Conservation (phyloP, 2,113 vertebrate genomes). For the Cynocephalus volans region DNA sequence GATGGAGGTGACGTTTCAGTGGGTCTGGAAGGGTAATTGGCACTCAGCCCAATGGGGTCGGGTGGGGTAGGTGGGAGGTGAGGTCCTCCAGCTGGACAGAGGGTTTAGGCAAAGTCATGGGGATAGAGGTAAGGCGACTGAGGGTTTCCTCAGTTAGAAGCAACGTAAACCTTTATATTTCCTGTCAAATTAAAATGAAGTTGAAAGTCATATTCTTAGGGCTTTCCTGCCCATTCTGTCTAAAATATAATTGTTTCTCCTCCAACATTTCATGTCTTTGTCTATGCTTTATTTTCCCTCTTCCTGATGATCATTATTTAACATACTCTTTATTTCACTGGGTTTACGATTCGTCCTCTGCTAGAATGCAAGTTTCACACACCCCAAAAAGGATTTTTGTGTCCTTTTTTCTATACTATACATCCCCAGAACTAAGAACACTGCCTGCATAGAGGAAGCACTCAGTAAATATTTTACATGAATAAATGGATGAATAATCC, state of each 20-base stretch:
- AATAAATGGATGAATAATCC: neutral
- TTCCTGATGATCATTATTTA: neutral
- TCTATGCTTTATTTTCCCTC: neutral
- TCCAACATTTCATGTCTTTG: neutral
- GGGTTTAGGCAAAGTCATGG: neutral
- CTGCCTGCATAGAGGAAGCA: neutral
- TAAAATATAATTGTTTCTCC: neutral
- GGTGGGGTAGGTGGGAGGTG: neutral
- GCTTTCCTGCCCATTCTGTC: neutral
- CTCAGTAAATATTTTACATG: neutral
- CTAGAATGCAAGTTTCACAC: neutral
- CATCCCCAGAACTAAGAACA: neutral
- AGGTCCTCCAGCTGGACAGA: accelerated
- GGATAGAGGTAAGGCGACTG: neutral
- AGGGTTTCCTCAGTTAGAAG: neutral
- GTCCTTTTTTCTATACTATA: neutral
- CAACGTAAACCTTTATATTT: neutral
- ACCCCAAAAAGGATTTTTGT: neutral
- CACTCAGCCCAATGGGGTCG: neutral
- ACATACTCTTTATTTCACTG: neutral
- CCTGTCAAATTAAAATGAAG: neutral
- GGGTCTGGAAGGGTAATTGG: neutral
- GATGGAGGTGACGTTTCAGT: neutral
- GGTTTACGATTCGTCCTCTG: neutral
- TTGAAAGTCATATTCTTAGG: neutral